A percentile compares a stretch with the other conserved stretches of the same genome.
Evolutionary conservation across 2,113 vertebrate species (phyloP).

Genomic region (Neotragus moschatus): DNA sequence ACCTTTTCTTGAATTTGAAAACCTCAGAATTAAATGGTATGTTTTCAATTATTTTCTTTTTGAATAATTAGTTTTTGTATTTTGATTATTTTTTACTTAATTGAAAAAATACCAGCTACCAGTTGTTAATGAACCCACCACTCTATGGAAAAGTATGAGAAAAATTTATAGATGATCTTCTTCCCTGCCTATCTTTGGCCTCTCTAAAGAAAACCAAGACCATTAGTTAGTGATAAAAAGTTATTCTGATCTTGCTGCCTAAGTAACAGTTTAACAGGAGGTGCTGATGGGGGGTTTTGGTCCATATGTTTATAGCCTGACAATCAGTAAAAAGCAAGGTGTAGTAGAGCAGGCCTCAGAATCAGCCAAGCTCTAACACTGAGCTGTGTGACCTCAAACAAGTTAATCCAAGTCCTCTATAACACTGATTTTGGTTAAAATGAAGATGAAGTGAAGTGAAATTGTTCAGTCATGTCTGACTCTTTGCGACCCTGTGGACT

Average conservation of each 20-base stretch:
- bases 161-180: background rate
- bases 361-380: background rate
- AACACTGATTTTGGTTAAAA: background rate
- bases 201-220: background rate
- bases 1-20: background rate
- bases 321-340: background rate
- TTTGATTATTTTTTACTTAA: background rate
- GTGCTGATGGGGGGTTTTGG: background rate
- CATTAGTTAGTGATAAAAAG: background rate
- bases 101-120: background rate
- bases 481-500: background rate
- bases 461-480: background rate
- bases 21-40: background rate
- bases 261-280: background rate
- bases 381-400: background rate
- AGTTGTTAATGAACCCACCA: background rate
- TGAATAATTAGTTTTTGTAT: background rate
- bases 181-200: background rate
- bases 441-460: background rate
- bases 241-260: background rate
- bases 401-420: background rate
- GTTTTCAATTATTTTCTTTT: slow-evolving; percentile 16
- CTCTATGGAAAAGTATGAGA: background rate
- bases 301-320: background rate
- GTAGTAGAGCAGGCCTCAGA: background rate